Evolutionary conservation across 2,113 vertebrate genomes (phyloP).

Genomic region (Rutilus rutilus): DNA sequence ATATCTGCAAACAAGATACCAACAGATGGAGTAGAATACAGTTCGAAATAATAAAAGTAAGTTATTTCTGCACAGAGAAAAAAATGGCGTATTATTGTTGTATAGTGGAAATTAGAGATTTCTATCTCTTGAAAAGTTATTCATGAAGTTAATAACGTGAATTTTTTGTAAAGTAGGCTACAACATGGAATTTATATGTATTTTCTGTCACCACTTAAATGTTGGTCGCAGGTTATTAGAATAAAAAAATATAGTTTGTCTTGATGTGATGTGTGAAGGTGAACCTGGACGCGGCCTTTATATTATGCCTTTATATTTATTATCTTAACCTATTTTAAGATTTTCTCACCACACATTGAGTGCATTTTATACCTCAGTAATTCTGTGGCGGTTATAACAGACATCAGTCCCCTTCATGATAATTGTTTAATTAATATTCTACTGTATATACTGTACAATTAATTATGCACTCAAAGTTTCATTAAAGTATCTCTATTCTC

Average conservation of each 20-base stretch:
- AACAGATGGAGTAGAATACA: not conserved
- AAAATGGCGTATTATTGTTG: not conserved
- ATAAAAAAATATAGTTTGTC: not conserved
- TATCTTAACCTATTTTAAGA: too few relatives aligned
- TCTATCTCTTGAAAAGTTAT: not conserved
- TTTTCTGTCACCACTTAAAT: slow-evolving; percentile 10
- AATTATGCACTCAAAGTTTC: slow-evolving; percentile 78
- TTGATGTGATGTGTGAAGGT: slow-evolving; percentile 23
- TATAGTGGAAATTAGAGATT: not conserved
- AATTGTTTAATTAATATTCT: slow-evolving; percentile 70
- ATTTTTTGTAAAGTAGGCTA: not conserved
- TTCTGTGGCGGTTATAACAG: not conserved
- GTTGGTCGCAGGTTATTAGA: not conserved
- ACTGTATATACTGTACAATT: slow-evolving; percentile 77
- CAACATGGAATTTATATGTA: not conserved
- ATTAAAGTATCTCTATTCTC: slow-evolving; percentile 80
- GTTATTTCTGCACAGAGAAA: not conserved
- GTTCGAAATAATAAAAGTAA: not conserved
- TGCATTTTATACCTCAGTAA: slow-evolving; percentile 60
- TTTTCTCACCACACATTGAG: slow-evolving; percentile 46
- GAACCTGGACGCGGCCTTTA: not conserved
- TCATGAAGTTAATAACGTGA: not conserved
- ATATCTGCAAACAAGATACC: not conserved
- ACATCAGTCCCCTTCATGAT: slow-evolving; percentile 47
- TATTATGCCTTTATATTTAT: too few relatives aligned